These are phyloP conservation scores for Naja naja DNA, from an alignment of 2,113 vertebrate species.

Conservation along the genomic window DNA sequence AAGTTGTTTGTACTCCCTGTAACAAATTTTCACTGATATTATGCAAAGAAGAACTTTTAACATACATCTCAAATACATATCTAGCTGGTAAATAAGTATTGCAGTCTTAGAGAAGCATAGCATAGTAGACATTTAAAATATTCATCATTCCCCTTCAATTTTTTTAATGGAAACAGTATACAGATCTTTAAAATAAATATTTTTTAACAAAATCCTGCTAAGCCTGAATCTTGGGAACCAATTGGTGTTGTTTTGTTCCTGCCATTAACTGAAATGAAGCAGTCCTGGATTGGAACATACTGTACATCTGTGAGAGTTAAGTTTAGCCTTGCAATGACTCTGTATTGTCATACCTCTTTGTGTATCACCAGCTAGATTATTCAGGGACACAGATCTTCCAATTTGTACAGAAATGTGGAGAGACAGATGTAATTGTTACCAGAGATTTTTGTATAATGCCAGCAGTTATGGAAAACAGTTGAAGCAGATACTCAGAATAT, in stretches of 20 bases:
- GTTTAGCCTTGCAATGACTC: not conserved
- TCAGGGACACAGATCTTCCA: not conserved
- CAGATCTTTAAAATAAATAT: not conserved
- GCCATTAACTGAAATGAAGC: not conserved
- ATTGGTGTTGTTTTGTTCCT: not conserved
- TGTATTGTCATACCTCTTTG: not conserved
- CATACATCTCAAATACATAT: not conserved
- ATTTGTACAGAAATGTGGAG: not conserved
- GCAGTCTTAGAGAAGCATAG: not conserved
- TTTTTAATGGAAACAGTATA: not conserved
- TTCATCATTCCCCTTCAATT: not conserved
- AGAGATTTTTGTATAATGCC: not conserved
- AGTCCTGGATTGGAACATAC: not conserved
- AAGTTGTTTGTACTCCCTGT: not conserved
- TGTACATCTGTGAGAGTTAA: not conserved
- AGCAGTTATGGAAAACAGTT: not conserved
- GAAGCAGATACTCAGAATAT: not conserved
- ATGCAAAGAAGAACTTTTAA: not conserved
- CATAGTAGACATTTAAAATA: not conserved
- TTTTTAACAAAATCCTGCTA: not conserved
- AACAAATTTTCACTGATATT: not conserved
- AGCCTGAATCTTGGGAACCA: not conserved
- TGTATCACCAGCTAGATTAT: not conserved
- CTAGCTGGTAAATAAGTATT: not conserved
- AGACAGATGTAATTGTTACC: not conserved